phyloP scores from a whole-genome alignment of 2,888 invertebrate species.

The Lathronympha strigana region DNA sequence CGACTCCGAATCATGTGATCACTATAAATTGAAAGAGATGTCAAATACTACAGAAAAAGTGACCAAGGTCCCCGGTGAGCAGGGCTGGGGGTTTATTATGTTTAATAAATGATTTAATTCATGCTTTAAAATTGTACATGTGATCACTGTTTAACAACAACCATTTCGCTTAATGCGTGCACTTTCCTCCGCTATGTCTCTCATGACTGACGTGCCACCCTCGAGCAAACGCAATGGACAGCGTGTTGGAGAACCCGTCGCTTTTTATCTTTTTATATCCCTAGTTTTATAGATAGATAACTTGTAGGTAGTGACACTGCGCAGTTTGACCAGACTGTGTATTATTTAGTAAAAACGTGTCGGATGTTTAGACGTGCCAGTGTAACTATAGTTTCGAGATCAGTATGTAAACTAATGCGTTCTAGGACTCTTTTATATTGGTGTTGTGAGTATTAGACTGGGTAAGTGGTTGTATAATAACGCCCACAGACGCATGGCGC shows the following conservation, averaged over 20 bases:
- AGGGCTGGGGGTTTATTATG: too few species aligned
- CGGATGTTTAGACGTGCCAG: background rate
- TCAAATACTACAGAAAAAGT: too few species aligned
- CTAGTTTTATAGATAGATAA: constrained; percentile 71
- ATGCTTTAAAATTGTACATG: too few species aligned
- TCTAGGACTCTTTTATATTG: background rate
- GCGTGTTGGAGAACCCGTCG: constrained; percentile 33
- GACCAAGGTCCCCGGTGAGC: too few species aligned
- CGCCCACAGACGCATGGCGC: constrained; percentile 52
- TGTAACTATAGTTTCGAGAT: background rate
- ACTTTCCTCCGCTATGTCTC: constrained; percentile 50
- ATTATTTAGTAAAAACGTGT: background rate
- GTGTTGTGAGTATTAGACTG: background rate
- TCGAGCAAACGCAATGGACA: constrained; percentile 55
- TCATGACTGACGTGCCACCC: constrained; percentile 33
- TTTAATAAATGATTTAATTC: too few species aligned
- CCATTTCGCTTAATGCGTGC: constrained; percentile 44
- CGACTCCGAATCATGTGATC: constrained; percentile 55
- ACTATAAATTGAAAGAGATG: too few species aligned
- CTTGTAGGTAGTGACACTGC: constrained; percentile 60
- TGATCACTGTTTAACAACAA: constrained; percentile 50
- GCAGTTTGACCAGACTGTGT: constrained; percentile 62
- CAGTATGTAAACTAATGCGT: background rate
- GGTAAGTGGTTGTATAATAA: background rate
- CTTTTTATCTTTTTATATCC: constrained; percentile 74